Percentiles rank a stretch among this genome's conserved stretches.
These are phyloP conservation scores for Drosophila eugracilis DNA, from an alignment of 1,140 invertebrate species.

Conservation along the genomic window DNA sequence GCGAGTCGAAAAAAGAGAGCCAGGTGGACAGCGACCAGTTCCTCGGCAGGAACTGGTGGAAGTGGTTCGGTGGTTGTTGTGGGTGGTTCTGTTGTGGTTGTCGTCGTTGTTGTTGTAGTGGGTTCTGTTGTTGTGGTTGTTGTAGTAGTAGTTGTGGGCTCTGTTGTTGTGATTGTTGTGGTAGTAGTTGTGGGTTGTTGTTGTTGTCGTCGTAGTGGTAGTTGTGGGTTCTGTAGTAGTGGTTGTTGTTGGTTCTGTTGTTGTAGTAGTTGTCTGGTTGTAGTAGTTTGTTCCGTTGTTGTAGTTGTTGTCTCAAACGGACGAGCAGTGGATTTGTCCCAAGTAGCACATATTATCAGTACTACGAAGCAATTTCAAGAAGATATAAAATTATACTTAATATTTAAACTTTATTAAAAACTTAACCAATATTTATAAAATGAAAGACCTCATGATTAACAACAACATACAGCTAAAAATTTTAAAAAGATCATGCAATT, in stretches of 20 bases:
- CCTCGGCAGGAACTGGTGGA: too few species aligned
- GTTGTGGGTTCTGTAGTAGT: slow-evolving; percentile 23
- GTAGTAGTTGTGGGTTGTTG: slow-evolving; percentile 28
- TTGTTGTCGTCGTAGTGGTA: slow-evolving; percentile 28
- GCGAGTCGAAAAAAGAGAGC: slow-evolving; percentile 45
- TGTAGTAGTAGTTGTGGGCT: slow-evolving; percentile 25
- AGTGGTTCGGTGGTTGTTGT: slow-evolving; percentile 24
- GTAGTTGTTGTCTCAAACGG: slow-evolving; percentile 26
- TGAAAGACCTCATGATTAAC: too few species aligned
- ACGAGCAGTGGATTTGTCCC: slow-evolving; percentile 29
- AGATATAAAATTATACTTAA: neutral
- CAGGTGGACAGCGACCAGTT: slow-evolving; percentile 59
- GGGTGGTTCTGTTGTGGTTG: slow-evolving; percentile 24
- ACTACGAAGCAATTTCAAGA: slow-evolving; percentile 23
- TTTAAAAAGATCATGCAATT: too few species aligned
- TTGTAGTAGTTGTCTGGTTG: slow-evolving; percentile 16
- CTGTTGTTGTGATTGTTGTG: slow-evolving; percentile 36
- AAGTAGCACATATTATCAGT: slow-evolving; percentile 50
- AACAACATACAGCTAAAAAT: too few species aligned
- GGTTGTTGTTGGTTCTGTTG: slow-evolving; percentile 15
- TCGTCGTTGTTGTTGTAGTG: slow-evolving; percentile 36
- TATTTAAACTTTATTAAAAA: neutral
- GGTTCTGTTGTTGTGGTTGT: slow-evolving; percentile 31
- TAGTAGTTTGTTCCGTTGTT: too few species aligned
- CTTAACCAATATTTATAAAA: too few species aligned